Conservation (phyloP, 1,140 invertebrate genomes). For the Drosophila varians region DNA sequence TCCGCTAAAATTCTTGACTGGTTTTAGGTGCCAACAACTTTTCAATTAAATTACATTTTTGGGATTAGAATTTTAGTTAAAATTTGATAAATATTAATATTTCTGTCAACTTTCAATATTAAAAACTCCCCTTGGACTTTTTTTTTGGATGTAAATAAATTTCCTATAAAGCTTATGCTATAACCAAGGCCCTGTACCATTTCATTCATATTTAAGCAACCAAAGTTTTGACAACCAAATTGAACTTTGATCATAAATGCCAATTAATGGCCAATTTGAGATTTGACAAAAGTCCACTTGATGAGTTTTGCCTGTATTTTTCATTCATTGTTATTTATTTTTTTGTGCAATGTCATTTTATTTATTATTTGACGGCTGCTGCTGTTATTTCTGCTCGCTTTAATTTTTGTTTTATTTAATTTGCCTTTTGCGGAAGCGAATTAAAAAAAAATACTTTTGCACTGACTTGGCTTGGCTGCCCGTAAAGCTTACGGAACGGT, state of each 20-base stretch:
- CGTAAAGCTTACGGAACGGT: conserved; percentile 33
- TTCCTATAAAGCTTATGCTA: too few relatives aligned
- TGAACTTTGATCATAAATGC: not conserved
- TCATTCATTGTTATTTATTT: conserved; percentile 8
- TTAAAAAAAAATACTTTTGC: conserved; percentile 17
- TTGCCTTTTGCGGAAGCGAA: conserved; percentile 72
- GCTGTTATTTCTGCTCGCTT: conserved; percentile 47
- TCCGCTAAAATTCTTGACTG: too few relatives aligned
- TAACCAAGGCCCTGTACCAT: too few relatives aligned
- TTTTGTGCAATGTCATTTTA: conserved; percentile 66
- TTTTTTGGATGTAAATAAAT: too few relatives aligned
- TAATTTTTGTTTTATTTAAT: conserved; percentile 55
- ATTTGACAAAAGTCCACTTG: not conserved
- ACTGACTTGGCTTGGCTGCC: conserved; percentile 14
- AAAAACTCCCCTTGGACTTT: too few relatives aligned
- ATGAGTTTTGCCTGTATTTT: not conserved
- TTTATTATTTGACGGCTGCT: conserved; percentile 41
- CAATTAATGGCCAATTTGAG: not conserved
- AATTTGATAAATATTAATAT: too few relatives aligned
- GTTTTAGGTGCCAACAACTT: too few relatives aligned
- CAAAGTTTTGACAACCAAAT: not conserved
- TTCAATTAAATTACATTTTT: too few relatives aligned
- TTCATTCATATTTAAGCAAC: not conserved
- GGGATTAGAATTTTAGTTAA: too few relatives aligned
- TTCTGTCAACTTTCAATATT: too few relatives aligned